These are phyloP conservation scores for Cataglyphis cursor DNA, from an alignment of 2,888 invertebrate genomes.

Conservation along the genomic window DNA sequence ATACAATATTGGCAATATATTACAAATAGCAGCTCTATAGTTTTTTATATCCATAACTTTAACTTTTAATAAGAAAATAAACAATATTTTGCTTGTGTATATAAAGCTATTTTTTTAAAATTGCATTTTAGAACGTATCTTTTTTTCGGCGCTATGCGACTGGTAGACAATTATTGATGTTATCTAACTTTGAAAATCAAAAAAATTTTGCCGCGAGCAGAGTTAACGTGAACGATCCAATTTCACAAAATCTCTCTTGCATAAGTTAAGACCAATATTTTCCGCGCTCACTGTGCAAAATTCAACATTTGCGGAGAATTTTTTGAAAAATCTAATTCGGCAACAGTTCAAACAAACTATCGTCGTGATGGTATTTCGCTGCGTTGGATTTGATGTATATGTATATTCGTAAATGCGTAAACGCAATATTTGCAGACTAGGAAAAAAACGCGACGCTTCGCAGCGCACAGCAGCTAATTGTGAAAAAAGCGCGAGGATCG, in stretches of 20 bases:
- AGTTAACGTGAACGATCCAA: constrained; percentile 1
- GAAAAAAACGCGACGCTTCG: constrained; percentile 36
- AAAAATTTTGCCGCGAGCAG: neutral
- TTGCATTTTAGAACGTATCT: neutral
- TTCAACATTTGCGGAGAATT: constrained; percentile 26
- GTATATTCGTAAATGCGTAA: constrained; percentile 40
- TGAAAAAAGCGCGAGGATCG: constrained; percentile 51
- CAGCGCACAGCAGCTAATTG: constrained; percentile 45
- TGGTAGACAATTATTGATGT: neutral
- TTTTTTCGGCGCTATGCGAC: neutral
- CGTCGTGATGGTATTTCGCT: neutral
- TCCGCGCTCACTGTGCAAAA: neutral
- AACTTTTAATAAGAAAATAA: neutral
- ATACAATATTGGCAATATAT: neutral
- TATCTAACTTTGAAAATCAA: constrained; percentile 19
- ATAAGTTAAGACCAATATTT: constrained; percentile 42
- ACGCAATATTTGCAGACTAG: constrained; percentile 38
- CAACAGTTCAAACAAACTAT: constrained; percentile 3
- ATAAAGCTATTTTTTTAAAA: neutral
- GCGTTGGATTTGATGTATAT: neutral
- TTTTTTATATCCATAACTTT: neutral
- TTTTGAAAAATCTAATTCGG: constrained; percentile 34
- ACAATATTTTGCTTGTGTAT: neutral
- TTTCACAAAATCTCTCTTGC: constrained; percentile 18
- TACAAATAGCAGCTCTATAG: constrained; percentile 7